Conservation (phyloP, 2,113 vertebrate species). For the Mus pahari region DNA sequence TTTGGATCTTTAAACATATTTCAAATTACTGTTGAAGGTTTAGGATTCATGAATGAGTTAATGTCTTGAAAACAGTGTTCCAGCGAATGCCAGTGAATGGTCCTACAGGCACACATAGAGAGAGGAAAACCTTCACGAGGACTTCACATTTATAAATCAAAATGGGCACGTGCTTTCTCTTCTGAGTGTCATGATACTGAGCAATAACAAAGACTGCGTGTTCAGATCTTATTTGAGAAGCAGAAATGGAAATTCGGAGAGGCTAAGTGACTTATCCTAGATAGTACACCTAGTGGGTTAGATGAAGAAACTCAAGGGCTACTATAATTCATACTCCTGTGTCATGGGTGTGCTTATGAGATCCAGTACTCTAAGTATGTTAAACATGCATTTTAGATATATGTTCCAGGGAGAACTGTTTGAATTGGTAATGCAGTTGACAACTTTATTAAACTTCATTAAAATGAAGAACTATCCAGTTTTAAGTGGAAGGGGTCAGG, state of each 20-base stretch:
- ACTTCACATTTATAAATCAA: neutral
- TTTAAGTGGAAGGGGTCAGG: constrained; percentile 17
- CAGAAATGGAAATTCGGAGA: constrained; percentile 14
- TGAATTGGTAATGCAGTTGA: constrained; percentile 30
- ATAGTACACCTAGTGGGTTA: neutral
- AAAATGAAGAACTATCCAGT: neutral
- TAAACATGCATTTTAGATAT: neutral
- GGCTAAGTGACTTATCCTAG: neutral
- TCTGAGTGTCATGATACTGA: neutral
- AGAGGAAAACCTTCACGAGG: neutral
- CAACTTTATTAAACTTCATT: constrained; percentile 14
- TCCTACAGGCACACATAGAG: neutral
- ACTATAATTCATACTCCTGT: neutral
- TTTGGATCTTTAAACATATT: constrained; percentile 10
- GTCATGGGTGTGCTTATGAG: neutral
- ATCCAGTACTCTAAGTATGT: neutral
- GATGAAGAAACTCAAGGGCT: neutral
- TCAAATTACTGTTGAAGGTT: neutral
- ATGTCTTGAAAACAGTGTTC: neutral
- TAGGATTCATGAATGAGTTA: constrained; percentile 6
- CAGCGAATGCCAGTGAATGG: neutral
- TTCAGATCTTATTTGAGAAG: neutral
- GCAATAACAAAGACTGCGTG: neutral
- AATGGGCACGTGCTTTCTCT: neutral
- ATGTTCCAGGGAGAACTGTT: neutral